A percentile compares a stretch with the other conserved stretches of the same genome.
Evolutionary conservation across 2,113 vertebrate species (phyloP).

Genomic region (Aix galericulata): DNA sequence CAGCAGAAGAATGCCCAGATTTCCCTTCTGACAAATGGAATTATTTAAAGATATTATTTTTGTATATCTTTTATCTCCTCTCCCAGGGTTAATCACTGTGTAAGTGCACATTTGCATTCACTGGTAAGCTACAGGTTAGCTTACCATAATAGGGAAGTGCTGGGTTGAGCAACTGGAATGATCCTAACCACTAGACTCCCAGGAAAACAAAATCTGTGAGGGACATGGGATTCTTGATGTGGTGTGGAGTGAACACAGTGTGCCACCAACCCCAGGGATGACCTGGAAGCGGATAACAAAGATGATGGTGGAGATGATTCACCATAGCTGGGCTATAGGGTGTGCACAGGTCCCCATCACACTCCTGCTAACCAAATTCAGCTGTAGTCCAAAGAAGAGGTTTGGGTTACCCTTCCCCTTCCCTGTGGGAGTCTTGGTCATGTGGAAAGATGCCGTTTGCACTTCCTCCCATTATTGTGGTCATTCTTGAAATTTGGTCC

Average conservation of each 20-base stretch:
- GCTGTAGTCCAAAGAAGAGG: background rate
- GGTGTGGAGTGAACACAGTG: background rate
- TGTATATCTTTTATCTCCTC: background rate
- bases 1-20: background rate
- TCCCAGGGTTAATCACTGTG: background rate
- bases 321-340: background rate
- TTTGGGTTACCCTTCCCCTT: background rate
- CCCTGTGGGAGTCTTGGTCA: background rate
- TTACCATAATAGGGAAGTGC: background rate
- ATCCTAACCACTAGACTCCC: background rate
- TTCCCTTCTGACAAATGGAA: background rate
- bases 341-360: background rate
- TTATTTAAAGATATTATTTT: conserved; percentile 17
- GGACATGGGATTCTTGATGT: background rate
- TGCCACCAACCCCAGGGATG: background rate
- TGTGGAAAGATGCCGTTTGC: background rate
- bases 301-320: background rate
- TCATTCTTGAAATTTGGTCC: conserved; percentile 5
- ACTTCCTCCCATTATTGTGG: background rate
- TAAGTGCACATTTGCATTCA: background rate
- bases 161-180: background rate
- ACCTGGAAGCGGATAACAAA: background rate
- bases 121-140: conserved; percentile 5
- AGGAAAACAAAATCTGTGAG: background rate
- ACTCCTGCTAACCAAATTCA: background rate